Evolutionary conservation across 2,797 vertebrate species (phyloP).

Genomic region (Lagodon rhomboides): DNA sequence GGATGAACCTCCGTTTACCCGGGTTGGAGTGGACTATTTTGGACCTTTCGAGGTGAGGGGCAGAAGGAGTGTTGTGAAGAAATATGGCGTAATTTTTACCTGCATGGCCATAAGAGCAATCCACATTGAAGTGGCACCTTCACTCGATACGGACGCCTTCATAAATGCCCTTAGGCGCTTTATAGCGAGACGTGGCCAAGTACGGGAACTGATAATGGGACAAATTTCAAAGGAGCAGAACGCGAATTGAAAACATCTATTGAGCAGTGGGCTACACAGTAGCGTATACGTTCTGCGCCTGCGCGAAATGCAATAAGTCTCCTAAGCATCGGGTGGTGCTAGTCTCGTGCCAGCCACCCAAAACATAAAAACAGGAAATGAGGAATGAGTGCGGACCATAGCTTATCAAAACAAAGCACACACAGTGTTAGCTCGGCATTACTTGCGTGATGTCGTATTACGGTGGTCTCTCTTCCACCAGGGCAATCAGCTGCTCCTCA

Average conservation of each 20-base stretch:
- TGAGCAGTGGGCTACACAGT: too few relatives aligned
- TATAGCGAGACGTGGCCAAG: background rate
- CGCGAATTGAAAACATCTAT: background rate
- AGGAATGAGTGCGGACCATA: too few relatives aligned
- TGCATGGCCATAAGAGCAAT: background rate
- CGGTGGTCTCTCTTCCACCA: too few relatives aligned
- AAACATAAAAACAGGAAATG: too few relatives aligned
- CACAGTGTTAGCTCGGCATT: too few relatives aligned
- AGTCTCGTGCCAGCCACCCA: too few relatives aligned
- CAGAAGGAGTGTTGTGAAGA: background rate
- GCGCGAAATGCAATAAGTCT: too few relatives aligned
- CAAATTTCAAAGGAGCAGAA: slow-evolving; percentile 6
- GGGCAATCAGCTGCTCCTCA: too few relatives aligned
- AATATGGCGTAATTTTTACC: slow-evolving; percentile 17
- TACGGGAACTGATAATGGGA: background rate
- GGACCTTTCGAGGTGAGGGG: background rate
- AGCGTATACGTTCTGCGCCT: too few relatives aligned
- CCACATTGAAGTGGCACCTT: background rate
- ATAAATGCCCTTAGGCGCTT: background rate
- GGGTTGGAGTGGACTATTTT: background rate
- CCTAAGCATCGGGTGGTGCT: too few relatives aligned
- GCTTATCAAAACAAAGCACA: too few relatives aligned
- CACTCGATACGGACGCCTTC: background rate
- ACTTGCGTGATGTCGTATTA: too few relatives aligned
- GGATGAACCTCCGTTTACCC: background rate